Evolutionary conservation across 2,797 vertebrate species (phyloP).

Genomic region (Alfaro cultratus): DNA sequence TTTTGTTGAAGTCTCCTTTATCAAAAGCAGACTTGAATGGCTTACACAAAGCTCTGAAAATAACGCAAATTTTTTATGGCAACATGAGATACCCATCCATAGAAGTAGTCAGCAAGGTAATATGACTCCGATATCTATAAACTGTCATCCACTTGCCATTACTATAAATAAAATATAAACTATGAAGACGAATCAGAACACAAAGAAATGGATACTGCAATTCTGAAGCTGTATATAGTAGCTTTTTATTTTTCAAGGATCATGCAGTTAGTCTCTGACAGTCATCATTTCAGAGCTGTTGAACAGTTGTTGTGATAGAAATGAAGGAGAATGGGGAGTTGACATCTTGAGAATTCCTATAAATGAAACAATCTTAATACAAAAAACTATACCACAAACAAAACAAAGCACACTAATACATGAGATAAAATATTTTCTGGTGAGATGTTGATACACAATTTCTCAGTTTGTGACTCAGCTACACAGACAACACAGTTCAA

Average conservation of each 20-base stretch:
- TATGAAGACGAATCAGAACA: not conserved
- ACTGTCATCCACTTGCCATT: not conserved
- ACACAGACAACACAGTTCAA: not conserved
- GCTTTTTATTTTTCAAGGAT: not conserved
- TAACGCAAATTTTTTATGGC: constrained; percentile 27
- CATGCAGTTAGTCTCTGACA: not conserved
- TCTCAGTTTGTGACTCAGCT: not conserved
- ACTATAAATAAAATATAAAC: not conserved
- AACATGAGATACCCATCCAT: constrained; percentile 31
- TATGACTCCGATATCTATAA: not conserved
- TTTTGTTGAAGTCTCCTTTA: not conserved
- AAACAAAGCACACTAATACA: not conserved
- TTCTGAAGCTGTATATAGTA: not conserved
- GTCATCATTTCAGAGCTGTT: too few species aligned
- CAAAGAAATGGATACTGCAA: not conserved
- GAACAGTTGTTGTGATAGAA: too few species aligned
- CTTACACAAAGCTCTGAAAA: constrained; percentile 16
- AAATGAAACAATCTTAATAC: not conserved
- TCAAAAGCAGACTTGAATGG: constrained; percentile 22
- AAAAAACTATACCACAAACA: not conserved
- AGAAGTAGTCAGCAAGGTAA: constrained; percentile 26
- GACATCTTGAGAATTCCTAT: too few species aligned
- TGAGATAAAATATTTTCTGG: not conserved
- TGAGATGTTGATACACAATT: not conserved
- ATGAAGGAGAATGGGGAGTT: too few species aligned